Percentiles rank a stretch among this genome's conserved stretches.
phyloP scores from a whole-genome alignment of 2,113 vertebrate genomes.

The Setophaga kirtlandii region DNA sequence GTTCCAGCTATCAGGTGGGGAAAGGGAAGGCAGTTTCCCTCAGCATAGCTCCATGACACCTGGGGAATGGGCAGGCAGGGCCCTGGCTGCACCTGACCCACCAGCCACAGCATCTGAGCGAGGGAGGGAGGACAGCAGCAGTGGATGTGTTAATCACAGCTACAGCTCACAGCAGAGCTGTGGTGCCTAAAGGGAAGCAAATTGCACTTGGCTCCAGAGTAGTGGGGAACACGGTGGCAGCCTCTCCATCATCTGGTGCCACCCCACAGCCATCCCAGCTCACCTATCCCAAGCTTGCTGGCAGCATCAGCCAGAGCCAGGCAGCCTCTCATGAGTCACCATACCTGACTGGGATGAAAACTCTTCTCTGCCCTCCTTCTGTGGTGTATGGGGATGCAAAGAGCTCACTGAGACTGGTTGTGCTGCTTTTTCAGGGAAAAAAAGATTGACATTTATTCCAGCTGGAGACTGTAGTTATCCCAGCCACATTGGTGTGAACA shows the following conservation, averaged over 20 bases:
- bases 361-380: not conserved
- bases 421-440: not conserved
- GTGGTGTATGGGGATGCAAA: not conserved
- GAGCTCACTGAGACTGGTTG: not conserved
- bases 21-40: not conserved
- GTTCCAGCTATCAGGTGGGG: not conserved
- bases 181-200: not conserved
- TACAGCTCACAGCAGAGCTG: not conserved
- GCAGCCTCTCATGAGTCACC: not conserved
- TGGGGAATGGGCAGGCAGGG: not conserved
- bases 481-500: not conserved
- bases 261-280: not conserved
- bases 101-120: not conserved
- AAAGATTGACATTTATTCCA: not conserved
- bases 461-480: not conserved
- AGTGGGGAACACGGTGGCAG: not conserved
- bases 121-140: rapidly evolving
- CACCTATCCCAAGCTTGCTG: not conserved
- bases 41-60: not conserved
- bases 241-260: not conserved
- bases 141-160: not conserved
- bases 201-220: not conserved
- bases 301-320: not conserved
- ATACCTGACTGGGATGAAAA: not conserved
- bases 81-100: not conserved